phyloP scores from a whole-genome alignment of 2,797 vertebrate genomes.

The Pygocentrus nattereri region DNA sequence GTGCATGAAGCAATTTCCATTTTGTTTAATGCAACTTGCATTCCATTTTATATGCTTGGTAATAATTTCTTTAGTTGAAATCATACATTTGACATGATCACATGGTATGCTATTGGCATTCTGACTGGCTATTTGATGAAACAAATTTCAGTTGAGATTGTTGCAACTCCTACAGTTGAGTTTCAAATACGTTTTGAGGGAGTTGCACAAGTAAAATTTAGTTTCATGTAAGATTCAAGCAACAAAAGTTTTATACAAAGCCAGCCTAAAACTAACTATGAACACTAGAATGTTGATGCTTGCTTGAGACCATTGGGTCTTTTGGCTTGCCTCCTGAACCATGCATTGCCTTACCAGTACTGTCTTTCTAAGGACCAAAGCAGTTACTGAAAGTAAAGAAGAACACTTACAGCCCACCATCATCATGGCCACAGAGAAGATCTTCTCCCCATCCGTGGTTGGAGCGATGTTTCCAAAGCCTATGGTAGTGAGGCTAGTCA shows the following conservation, averaged over 20 bases:
- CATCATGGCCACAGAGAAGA: slow-evolving; percentile 95
- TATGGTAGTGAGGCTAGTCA: slow-evolving; percentile 92
- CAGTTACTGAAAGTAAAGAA: not conserved
- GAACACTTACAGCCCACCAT: slow-evolving; percentile 64
- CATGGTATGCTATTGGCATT: too few relatives aligned
- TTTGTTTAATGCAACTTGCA: too few relatives aligned
- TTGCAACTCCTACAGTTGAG: too few relatives aligned
- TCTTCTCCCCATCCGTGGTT: slow-evolving; percentile 92
- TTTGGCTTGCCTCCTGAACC: not conserved
- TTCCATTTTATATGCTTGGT: too few relatives aligned
- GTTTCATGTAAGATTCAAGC: not conserved
- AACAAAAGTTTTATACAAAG: not conserved
- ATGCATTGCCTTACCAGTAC: not conserved
- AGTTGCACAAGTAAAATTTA: too few relatives aligned
- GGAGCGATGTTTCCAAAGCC: slow-evolving; percentile 93
- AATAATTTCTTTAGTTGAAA: too few relatives aligned
- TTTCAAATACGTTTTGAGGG: not conserved
- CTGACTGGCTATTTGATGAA: too few relatives aligned
- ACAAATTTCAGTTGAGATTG: too few relatives aligned
- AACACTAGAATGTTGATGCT: not conserved
- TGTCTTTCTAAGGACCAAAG: not conserved
- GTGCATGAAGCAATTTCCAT: too few relatives aligned
- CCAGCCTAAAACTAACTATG: not conserved
- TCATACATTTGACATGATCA: too few relatives aligned
- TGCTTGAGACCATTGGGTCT: not conserved